Evolutionary conservation across 2,888 invertebrate species (phyloP), one percentile per base, ranked within the genome.

Genomic region (Yponomeuta evonymella): DNA sequence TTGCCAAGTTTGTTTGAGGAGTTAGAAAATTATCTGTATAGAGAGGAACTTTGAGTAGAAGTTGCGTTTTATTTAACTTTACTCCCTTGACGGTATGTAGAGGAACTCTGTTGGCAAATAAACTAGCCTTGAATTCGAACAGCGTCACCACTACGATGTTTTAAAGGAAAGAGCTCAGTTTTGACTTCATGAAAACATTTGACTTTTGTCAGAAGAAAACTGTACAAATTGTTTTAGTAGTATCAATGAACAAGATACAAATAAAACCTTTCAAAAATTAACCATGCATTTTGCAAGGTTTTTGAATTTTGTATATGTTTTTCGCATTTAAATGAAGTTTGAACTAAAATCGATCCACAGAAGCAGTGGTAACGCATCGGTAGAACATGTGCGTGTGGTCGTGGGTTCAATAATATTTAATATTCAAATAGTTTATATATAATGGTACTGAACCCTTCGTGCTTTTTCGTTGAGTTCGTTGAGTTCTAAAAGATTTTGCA

Each of bases 1-100:
- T 67, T 67, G 9, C 43, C 73, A 81, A 83, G 82, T 84, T 83
- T 79, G 78, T 80, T 80, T 33, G 67, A 67, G 67, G 67, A 67
- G 36, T 67, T 67, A 43, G 67, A n/a, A 67, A 67, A 67, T 67
- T 67, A 67, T 67, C 36, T 67, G 33, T 65, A 65, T 29, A 65
- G 65, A 30, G 65, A 58, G 43, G 43, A 33, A 65, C 65, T 65
- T 29, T 30, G 65, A 65, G 12, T 11, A 29, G 29, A 65, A 65
- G 65, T 33, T 65, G n/a, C 12, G 33, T 33, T 65, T 65, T 65
- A 65, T 65, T 65, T 30, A 12, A 65, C 65, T 33, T 65, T 33
- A 65, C 12, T 30, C 12, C 65, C 33, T 33, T 65, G 65, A 11
- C 30, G 3, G 29, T 29, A 65, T 33, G 65, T 65, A 33, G 33